These are phyloP conservation scores for Paramormyrops hopkinsi DNA, from an alignment of 2,797 vertebrate species.

Conservation along the genomic window DNA sequence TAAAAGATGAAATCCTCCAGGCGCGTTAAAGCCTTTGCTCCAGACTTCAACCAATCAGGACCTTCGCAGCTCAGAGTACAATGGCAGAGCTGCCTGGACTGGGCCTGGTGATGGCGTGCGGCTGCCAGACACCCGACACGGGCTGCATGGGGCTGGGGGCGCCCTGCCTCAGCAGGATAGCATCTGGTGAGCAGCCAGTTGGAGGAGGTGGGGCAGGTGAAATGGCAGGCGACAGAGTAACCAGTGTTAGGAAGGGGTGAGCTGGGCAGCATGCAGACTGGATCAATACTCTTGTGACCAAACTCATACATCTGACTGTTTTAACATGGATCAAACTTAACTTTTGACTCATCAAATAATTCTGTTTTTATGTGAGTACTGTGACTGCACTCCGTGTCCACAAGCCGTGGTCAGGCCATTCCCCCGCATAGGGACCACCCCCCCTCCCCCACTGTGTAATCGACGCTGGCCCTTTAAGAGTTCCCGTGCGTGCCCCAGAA, in stretches of 20 bases:
- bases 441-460: neutral
- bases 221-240: neutral
- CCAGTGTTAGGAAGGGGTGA: neutral
- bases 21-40: neutral
- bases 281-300: neutral
- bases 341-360: neutral
- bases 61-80: neutral
- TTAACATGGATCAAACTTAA: neutral
- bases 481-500: neutral
- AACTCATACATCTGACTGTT: neutral
- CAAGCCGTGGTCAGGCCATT: neutral
- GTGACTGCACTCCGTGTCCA: neutral
- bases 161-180: neutral
- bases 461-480: neutral
- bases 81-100: neutral
- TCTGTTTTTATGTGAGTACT: neutral
- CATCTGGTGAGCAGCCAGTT: neutral
- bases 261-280: neutral
- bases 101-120: neutral
- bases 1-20: neutral
- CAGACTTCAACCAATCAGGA: neutral
- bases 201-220: neutral
- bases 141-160: neutral
- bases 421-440: neutral
- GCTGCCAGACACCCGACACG: neutral